These are phyloP conservation scores for Andrena fulva DNA, from an alignment of 2,888 invertebrate genomes.

Conservation along the genomic window DNA sequence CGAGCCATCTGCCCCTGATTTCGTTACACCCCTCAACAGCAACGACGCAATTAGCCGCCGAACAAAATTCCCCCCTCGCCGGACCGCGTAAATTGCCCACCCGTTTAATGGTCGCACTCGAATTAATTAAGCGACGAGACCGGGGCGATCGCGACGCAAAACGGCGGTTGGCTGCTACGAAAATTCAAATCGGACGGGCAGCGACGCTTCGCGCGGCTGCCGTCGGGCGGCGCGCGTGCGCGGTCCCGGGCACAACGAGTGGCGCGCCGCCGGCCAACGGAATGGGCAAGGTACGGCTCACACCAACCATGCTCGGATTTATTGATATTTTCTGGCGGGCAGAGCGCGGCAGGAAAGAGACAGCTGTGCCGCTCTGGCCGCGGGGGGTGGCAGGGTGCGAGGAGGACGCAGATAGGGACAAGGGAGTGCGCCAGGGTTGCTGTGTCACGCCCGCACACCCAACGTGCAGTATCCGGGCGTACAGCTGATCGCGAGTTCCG, in stretches of 20 bases:
- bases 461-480: slow-evolving; percentile 67
- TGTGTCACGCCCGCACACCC: slow-evolving; percentile 68
- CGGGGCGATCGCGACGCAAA: background rate
- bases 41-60: background rate
- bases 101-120: slow-evolving; percentile 1
- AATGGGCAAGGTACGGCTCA: slow-evolving; percentile 32
- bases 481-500: slow-evolving; percentile 73
- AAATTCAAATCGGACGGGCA: slow-evolving; percentile 39
- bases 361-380: background rate
- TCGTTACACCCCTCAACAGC: background rate
- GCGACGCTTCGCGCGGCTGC: background rate
- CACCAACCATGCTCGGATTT: slow-evolving; percentile 81
- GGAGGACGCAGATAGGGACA: slow-evolving; percentile 36
- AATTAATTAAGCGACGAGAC: slow-evolving; percentile 15
- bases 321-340: slow-evolving; percentile 77
- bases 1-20: background rate
- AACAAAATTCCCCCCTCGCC: background rate
- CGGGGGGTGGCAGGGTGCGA: background rate
- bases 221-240: slow-evolving; percentile 20
- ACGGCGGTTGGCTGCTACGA: background rate
- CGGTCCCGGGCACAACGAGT: slow-evolving; percentile 40
- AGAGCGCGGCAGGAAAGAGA: slow-evolving; percentile 43
- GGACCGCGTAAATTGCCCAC: background rate
- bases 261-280: slow-evolving; percentile 41
- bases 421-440: slow-evolving; percentile 50